Evolutionary conservation across 2,888 invertebrate genomes (phyloP), one percentile per base, ranked within the genome.

Genomic region (Amiota minor): DNA sequence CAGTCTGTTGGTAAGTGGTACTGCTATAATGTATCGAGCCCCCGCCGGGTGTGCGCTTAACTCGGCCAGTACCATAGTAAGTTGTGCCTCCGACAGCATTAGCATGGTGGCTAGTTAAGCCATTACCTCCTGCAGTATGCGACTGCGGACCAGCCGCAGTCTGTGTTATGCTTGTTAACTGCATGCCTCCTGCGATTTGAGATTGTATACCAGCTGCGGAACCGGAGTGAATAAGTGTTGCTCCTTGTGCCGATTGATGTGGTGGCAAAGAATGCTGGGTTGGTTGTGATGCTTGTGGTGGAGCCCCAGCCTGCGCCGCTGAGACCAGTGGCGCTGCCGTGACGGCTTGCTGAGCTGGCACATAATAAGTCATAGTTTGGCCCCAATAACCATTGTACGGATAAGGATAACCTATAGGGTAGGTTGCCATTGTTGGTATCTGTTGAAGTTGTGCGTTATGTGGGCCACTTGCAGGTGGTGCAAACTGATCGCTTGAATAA

Each of bases 351-450:
- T 87, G 90, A n/a, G 67, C 67, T 78, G 89, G 88, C 81, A 90
- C 86, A 79, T 90, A 90, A 80, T 90, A 90, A 70, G 90, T 88
- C 88, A 90, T 89, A 70, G 89, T 82, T 80, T 87, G 88, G 73
- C 88, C 86, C 88, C 88, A 88, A 79, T 87, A 88, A 74, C 87
- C 89, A 85, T 89, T 89, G 82, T 90, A 90, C 23, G 89, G 88
- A 85, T 89, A 90, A 72, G 89, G 87, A 84, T 90, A 90, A 71
- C 89, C 85, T 73, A 90, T 88, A 10, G 90, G 89, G 82, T 89
- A 90, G 72, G 89, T 86, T 74, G 87, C 84, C 83, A 90, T 85
- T 55, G 67, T 50, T 53, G 90, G 90, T 78, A 89, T 87, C 80
- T 90, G 90, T 75, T 89, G 89, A 78, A 90, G 78, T 79, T 88